Conservation (phyloP, 92 coral and sea anemone species). For the Isaurus tuberculatus region DNA sequence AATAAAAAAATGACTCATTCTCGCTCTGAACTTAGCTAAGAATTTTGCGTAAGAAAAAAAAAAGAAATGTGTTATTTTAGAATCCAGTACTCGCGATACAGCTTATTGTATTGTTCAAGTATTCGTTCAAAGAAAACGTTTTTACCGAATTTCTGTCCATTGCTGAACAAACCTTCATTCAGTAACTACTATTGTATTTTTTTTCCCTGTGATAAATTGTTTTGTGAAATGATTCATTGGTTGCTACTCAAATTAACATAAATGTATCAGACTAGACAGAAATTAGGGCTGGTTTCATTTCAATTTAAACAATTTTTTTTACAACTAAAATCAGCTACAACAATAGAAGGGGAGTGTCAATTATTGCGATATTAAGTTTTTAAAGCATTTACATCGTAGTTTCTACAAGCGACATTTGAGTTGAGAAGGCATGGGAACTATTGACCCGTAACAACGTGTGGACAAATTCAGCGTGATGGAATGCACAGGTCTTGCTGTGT, state of each 20-base stretch:
- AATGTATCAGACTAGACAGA: background rate
- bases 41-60: no score
- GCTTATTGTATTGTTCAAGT: no score
- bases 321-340: background rate
- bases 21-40: no score
- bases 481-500: background rate
- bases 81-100: no score
- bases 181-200: no score
- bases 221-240: background rate
- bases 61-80: no score
- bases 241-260: background rate
- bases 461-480: conserved; percentile 21
- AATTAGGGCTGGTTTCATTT: background rate
- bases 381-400: background rate
- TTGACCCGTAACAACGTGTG: conserved; percentile 21
- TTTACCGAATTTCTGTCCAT: no score
- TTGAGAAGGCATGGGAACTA: background rate
- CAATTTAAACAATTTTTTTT: background rate
- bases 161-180: no score
- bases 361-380: background rate
- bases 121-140: no score
- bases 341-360: background rate
- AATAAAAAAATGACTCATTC: no score
- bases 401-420: background rate
- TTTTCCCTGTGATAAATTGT: background rate